A percentile compares a stretch with the other conserved stretches of the same genome.
Evolutionary conservation across 1,140 invertebrate species (phyloP).

Genomic region (Eulimnadia texana): DNA sequence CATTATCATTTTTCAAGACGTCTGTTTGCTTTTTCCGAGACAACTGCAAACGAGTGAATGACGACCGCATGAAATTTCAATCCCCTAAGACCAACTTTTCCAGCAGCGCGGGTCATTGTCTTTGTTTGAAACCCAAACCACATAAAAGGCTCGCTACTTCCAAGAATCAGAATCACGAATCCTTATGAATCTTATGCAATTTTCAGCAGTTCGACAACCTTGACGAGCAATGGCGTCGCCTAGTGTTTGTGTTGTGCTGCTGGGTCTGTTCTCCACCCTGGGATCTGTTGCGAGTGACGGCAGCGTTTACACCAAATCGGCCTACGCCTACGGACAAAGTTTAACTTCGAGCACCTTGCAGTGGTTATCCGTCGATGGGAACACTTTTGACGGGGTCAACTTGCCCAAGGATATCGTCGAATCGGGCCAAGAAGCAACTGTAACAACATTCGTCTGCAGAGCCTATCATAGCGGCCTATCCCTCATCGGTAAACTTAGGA

Average conservation of each 20-base stretch:
- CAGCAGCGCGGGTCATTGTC: not conserved
- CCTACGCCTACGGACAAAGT: constrained; percentile 29
- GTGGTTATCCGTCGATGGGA: constrained; percentile 35
- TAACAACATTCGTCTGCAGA: constrained; percentile 53
- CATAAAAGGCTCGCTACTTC: not conserved
- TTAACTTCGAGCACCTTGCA: constrained; percentile 41
- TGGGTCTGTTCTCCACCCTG: not conserved
- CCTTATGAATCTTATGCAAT: too few relatives aligned
- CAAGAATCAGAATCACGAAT: not conserved
- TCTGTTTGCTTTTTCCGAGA: not conserved
- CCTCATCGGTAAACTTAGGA: constrained; percentile 32
- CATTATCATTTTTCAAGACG: too few relatives aligned
- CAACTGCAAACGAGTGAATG: not conserved
- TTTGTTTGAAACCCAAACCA: not conserved
- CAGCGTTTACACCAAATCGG: constrained; percentile 32
- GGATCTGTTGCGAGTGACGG: constrained; percentile 26
- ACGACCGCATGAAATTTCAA: not conserved
- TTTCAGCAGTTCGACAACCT: too few relatives aligned
- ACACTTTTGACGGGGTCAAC: constrained; percentile 28
- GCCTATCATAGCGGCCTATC: constrained; percentile 48
- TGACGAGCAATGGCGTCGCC: too few relatives aligned
- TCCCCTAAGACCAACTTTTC: too few relatives aligned
- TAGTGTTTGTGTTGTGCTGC: not conserved
- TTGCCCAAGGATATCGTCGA: constrained; percentile 36
- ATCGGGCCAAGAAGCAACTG: constrained; percentile 20